Percentiles rank a stretch among this genome's conserved stretches.
Conservation (phyloP, 2,113 vertebrate genomes). For the Python bivittatus region DNA sequence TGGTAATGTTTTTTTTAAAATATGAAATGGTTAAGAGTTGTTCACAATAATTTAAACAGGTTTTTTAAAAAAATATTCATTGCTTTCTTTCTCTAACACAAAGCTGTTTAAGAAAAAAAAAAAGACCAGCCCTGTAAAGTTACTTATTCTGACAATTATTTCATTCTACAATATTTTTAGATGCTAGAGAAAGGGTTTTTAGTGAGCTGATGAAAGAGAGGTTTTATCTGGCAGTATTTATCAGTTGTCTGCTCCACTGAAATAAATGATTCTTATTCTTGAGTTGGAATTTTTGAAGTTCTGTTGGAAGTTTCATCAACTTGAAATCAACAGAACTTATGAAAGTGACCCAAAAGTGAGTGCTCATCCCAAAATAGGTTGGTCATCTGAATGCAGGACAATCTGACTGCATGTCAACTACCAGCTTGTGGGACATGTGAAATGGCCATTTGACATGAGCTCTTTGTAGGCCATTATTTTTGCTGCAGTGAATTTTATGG, state of each 20-base stretch:
- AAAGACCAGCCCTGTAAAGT: background rate
- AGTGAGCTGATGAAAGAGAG: conserved; percentile 12
- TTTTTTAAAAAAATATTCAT: background rate
- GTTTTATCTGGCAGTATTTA: background rate
- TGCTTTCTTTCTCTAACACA: conserved; percentile 32
- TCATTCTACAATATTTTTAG: conserved; percentile 29
- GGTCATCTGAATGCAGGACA: background rate
- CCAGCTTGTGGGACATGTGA: background rate
- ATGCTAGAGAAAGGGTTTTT: conserved; percentile 13
- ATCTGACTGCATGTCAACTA: background rate
- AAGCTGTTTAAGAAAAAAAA: background rate
- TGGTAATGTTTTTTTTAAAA: conserved; percentile 37
- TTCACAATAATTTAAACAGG: background rate
- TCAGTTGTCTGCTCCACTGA: background rate
- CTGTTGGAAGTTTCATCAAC: background rate
- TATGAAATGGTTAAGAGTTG: conserved; percentile 48
- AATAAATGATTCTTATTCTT: background rate
- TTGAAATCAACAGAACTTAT: background rate
- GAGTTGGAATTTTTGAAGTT: background rate
- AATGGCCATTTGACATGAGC: background rate
- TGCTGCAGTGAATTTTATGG: background rate
- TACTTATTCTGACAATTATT: conserved; percentile 22
- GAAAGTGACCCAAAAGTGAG: background rate
- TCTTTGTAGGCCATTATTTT: conserved; percentile 32
- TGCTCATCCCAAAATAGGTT: background rate